These are phyloP conservation scores for Ancistrus triradiatus DNA, from an alignment of 2,113 vertebrate species.

Conservation along the genomic window DNA sequence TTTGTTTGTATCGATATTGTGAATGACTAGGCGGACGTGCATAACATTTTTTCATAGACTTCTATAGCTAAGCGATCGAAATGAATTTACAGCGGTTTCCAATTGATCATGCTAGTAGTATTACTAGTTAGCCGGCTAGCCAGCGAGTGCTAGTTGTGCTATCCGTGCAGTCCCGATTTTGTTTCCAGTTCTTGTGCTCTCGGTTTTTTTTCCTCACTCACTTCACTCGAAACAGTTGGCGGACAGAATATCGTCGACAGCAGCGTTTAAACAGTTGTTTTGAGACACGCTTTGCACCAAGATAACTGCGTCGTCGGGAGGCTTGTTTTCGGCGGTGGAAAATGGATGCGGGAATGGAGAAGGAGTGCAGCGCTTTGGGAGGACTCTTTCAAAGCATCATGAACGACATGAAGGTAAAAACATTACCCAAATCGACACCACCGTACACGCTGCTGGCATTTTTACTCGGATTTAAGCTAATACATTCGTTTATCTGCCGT, in stretches of 20 bases:
- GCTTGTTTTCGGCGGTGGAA: conserved; percentile 25
- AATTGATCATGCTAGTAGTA: conserved; percentile 24
- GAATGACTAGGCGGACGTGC: not conserved
- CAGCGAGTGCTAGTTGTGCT: conserved; percentile 18
- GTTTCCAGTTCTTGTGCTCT: not conserved
- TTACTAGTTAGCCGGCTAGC: conserved; percentile 36
- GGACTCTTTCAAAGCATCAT: conserved; percentile 81
- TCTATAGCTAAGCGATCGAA: not conserved
- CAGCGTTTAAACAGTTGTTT: not conserved
- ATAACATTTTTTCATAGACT: not conserved
- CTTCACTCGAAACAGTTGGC: not conserved
- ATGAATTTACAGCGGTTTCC: conserved; percentile 29
- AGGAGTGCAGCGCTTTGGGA: conserved; percentile 80
- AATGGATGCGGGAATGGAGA: conserved; percentile 81
- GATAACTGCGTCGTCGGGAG: conserved; percentile 4
- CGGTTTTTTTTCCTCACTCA: not conserved
- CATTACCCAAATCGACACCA: too few relatives aligned
- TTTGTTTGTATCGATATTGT: not conserved
- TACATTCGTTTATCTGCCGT: not conserved
- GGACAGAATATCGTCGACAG: not conserved
- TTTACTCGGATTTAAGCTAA: too few relatives aligned
- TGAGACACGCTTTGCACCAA: not conserved
- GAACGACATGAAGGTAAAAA: conserved; percentile 81
- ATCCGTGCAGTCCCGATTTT: conserved; percentile 12
- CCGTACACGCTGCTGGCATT: too few relatives aligned